These are phyloP conservation scores for Malaclemys terrapin DNA, from an alignment of 2,113 vertebrate species.

Conservation along the genomic window DNA sequence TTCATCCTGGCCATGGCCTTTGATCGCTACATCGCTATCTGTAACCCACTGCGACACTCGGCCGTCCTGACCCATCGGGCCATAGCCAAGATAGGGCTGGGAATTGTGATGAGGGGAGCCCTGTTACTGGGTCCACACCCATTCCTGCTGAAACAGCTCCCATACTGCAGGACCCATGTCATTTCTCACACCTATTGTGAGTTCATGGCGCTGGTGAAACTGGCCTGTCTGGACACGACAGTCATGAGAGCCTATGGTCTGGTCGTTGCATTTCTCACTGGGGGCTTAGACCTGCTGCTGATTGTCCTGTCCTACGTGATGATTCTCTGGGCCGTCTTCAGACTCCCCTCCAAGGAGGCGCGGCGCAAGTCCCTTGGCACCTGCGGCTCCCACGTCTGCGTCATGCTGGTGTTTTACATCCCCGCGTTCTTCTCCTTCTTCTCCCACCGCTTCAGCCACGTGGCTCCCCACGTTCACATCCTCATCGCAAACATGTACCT, in stretches of 20 bases:
- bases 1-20: constrained; percentile 61
- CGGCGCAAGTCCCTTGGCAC: constrained; percentile 66
- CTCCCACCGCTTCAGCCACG: constrained; percentile 60
- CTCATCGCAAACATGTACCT: constrained; percentile 36
- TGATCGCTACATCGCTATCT: constrained; percentile 70
- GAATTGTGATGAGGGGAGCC: constrained; percentile 20
- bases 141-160: constrained; percentile 47
- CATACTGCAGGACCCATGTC: constrained; percentile 16
- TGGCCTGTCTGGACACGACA: constrained; percentile 33
- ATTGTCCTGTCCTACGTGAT: constrained; percentile 58
- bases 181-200: constrained; percentile 52
- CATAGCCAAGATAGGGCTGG: constrained; percentile 37
- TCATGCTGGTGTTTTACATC: constrained; percentile 69
- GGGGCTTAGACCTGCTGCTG: constrained; percentile 52
- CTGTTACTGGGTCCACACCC: constrained; percentile 52
- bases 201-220: constrained; percentile 62
- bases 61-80: constrained; percentile 25
- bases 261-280: constrained; percentile 28
- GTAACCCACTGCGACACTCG: constrained; percentile 60
- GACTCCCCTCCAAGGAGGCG: constrained; percentile 43
- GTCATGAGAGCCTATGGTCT: constrained; percentile 60
- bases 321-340: constrained; percentile 43
- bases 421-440: constrained; percentile 60
- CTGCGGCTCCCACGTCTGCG: constrained; percentile 66
- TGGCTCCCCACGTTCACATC: constrained; percentile 20